Evolutionary conservation across 2,113 vertebrate genomes (phyloP), one percentile per base, ranked within the genome.

Genomic region (Myotis yumanensis): DNA sequence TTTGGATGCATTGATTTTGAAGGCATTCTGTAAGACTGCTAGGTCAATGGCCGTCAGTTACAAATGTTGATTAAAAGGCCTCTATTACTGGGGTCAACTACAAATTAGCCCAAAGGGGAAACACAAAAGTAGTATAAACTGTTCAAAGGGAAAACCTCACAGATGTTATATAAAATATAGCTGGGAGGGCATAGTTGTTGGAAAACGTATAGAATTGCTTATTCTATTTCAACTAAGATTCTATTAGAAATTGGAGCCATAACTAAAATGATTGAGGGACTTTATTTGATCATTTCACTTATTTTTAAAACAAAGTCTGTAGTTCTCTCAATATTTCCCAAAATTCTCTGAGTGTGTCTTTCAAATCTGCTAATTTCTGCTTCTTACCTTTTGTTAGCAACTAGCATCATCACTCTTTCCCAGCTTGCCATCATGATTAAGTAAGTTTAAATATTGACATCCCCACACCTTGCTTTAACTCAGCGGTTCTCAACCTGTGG

Each of bases 41-140:
- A 97, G 98, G 98, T 98, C 98, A 97, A 98, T 98, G 98, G 95
- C 64, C 82, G 88, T 94, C 97, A 97, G 97, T 98, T 97, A 97
- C 95, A 94, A 98, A 76, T 96, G 96, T 97, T 96, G 96, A 95
- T 80, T 97, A 94, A 98, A 98, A 97, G 91, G 91, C 89, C 94
- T 97, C 10, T 89, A 89, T 98, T 97, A 97, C 93, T 73, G 71
- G 68, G 97, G 97, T 98, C 97, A 98, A 95, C 95, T 97, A 93
- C 97, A 97, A 98, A 98, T 98, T 98, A 98, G 93, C 96, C 97
- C 92, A 97, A 97, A 98, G 97, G 95, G 95, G 97, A 98, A 98
- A 96, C 90, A 97, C 54, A 96, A 97, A 97, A 81, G 75, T 94
- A 96, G 87, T 57, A 84, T 71, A 96, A 96, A 96, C 97, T 97